Conservation (phyloP, 2,113 vertebrate genomes). For the Misgurnus anguillicaudatus region DNA sequence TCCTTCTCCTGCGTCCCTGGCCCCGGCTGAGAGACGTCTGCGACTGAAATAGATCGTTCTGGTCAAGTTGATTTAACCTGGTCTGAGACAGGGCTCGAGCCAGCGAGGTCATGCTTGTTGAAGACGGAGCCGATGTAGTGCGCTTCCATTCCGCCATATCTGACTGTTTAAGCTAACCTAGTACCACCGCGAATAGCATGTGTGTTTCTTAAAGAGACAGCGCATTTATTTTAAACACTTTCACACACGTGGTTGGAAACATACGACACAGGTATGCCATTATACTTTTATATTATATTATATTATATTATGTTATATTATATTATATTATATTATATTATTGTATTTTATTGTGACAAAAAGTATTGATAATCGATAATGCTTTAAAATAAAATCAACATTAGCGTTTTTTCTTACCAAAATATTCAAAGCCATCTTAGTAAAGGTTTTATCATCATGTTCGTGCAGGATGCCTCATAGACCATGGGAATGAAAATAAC, state of each 20-base stretch:
- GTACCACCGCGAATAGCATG: background rate
- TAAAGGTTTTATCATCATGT: background rate
- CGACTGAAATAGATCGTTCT: constrained; percentile 31
- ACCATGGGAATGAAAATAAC: background rate
- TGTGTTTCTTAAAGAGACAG: constrained; percentile 13
- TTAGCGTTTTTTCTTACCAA: too few relatives aligned
- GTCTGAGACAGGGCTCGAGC: constrained; percentile 64
- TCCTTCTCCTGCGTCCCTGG: constrained; percentile 54
- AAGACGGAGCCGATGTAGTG: background rate
- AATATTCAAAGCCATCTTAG: background rate
- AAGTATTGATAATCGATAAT: too few relatives aligned
- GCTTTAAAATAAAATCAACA: too few relatives aligned
- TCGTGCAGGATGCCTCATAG: background rate
- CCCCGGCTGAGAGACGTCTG: constrained; percentile 42
- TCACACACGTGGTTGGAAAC: background rate
- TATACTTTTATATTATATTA: too few relatives aligned
- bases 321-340: too few relatives aligned
- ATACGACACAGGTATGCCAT: background rate
- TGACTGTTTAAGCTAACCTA: background rate
- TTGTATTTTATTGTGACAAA: too few relatives aligned
- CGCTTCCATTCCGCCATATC: constrained; percentile 66
- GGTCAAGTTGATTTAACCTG: constrained; percentile 46
- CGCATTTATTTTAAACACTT: background rate
- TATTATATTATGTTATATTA: too few relatives aligned
- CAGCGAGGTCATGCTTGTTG: constrained; percentile 57